Base-by-base conservation (phyloP, 2,888 invertebrate species). In the Punctoribates punctum region DNA sequence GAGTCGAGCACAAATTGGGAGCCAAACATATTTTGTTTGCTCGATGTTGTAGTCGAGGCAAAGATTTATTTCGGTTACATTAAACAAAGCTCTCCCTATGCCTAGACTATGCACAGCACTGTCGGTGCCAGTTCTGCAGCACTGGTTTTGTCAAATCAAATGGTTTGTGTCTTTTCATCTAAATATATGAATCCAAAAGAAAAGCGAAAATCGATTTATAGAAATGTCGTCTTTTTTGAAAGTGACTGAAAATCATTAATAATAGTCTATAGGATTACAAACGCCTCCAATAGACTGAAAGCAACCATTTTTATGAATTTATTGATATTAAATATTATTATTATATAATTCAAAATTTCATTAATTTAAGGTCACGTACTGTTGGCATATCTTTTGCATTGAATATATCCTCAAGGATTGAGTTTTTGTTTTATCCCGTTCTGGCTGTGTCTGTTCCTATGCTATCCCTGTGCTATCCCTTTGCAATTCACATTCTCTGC, bases 361-460 rank as follows among this genome's bases (percentile, higher is more conserved):
- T 67, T 67, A 67, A 42, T 38, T 38, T 67, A 42, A 67, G 67
- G 67, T 67, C 67, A 67, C 67, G 67, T 42, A 67, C 67, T 38
- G 20, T 67, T 38, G 20, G 34, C 38, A n/a, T 67, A 38, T 38
- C 65, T 17, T 20, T 38, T 29, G 67, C 38, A n/a, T 65, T 29
- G 34, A 17, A 11, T 15, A 11, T 20, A 4, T 29, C 65, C 67
- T 67, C 67, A 38, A 67, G 67, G 42, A 38, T 65, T 65, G 9
- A 29, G 29, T 65, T 29, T 29, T 29, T n/a, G n/a, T n/a, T n/a
- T n/a, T n/a, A n/a, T 29, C 25, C 20, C 25, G 13, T 48, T 4
- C 48, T 17, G 11, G 11, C 48, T 11, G 17, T 48, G 6, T 48
- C 15, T 48, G 11, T 17, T 48, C 54, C 54, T 54, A 20, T 20